Evolutionary conservation across 2,113 vertebrate genomes (phyloP).

Genomic region (Hemiscyllium ocellatum): DNA sequence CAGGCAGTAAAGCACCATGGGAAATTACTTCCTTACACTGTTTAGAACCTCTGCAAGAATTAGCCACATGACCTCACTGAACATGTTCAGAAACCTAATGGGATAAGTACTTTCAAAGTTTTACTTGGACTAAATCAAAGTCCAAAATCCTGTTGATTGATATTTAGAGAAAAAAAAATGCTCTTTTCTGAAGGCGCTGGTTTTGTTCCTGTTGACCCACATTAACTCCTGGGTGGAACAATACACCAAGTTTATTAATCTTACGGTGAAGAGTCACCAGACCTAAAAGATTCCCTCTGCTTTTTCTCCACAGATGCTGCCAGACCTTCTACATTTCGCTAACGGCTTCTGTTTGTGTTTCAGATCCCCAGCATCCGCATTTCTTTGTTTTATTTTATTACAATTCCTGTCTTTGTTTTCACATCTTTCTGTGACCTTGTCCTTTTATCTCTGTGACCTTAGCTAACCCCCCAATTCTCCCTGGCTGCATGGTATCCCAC

Average conservation of each 20-base stretch:
- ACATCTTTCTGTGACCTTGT: neutral
- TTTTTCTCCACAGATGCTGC: too few relatives aligned
- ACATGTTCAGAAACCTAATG: neutral
- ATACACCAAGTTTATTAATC: neutral
- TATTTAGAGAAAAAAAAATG: neutral
- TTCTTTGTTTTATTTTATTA: neutral
- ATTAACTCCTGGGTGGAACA: neutral
- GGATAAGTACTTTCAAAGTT: neutral
- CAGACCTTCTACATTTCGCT: too few relatives aligned
- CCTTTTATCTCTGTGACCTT: neutral
- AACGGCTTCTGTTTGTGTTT: too few relatives aligned
- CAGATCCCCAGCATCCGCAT: too few relatives aligned
- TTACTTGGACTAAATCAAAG: neutral
- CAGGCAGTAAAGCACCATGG: neutral
- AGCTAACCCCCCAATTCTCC: neutral
- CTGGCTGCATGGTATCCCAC: too few relatives aligned
- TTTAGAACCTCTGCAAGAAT: neutral
- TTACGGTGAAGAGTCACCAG: too few relatives aligned
- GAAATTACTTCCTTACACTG: neutral
- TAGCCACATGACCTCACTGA: neutral
- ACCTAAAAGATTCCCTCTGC: too few relatives aligned
- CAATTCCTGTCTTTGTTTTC: neutral
- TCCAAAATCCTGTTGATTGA: neutral
- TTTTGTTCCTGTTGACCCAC: neutral
- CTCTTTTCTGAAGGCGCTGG: neutral